Percentiles rank a stretch among this genome's conserved stretches.
Evolutionary conservation across 1,140 invertebrate genomes (phyloP).

Genomic region (Diachasma alloeum): DNA sequence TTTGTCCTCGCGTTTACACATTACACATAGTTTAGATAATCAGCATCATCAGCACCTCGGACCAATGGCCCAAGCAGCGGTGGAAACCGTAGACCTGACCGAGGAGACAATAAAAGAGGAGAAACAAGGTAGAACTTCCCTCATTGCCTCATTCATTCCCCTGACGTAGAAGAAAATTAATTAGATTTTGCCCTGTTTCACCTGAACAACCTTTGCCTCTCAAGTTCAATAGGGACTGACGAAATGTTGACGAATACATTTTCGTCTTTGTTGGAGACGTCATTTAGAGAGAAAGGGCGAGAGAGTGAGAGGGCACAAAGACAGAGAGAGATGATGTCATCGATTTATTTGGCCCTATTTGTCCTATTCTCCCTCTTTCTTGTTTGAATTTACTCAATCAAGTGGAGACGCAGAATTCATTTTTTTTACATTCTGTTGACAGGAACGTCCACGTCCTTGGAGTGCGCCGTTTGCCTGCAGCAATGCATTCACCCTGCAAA

Average conservation of each 20-base stretch:
- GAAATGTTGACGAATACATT: not conserved
- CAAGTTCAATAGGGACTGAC: not conserved
- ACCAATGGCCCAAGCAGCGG: constrained; percentile 38
- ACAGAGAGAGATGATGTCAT: not conserved
- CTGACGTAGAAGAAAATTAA: not conserved
- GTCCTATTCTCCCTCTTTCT: not conserved
- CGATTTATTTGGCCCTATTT: not conserved
- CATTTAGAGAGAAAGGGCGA: too few relatives aligned
- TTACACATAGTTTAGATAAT: not conserved
- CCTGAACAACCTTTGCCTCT: too few relatives aligned
- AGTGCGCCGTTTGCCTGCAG: constrained; percentile 94
- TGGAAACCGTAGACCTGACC: not conserved
- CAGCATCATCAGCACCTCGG: not conserved
- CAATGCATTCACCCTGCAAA: constrained; percentile 86
- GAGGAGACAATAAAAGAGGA: constrained; percentile 5
- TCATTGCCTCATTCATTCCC: not conserved
- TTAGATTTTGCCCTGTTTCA: not conserved
- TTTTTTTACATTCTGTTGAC: constrained; percentile 12
- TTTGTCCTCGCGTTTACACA: not conserved
- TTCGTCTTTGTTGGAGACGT: too few relatives aligned
- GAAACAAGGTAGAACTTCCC: constrained; percentile 15
- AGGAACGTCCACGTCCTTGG: constrained; percentile 57
- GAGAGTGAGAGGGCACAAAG: not conserved
- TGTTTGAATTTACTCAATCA: not conserved
- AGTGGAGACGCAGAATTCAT: not conserved